Evolutionary conservation across 2,113 vertebrate species (phyloP), one percentile per base, ranked within the genome.

Genomic region (Microcebus griseorufus): DNA sequence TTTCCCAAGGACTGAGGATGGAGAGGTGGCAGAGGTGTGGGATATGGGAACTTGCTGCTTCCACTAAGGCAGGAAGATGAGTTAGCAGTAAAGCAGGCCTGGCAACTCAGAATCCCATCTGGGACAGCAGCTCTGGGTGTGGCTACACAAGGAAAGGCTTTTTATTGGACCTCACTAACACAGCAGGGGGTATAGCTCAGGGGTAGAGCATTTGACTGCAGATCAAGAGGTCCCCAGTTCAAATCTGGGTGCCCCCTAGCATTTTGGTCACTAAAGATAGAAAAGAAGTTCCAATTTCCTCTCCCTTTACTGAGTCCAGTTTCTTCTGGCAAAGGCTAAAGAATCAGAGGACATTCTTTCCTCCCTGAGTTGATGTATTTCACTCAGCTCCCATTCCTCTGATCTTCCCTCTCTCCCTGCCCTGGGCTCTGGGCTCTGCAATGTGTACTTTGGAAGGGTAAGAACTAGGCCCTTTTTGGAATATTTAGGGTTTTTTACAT

Each of bases 141-240:
- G 83, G 60, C 51, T 34, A 37, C 16, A n/a, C 20, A 51, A 22
- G 20, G 4, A 39, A 88, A 85, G 48, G 23, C 3, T 39, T 29
- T 32, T 81, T 4, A 53, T 0, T 39, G 34, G 20, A 20, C 1
- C 0, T 10, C 0, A 0, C 1, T 53, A 0, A 0, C 0, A 4
- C 0, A 3, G 34, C 20, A 25, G 75, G 96, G 91, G 91, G 81
- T 95, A 16, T 95, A 95, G 89, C 84, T 92, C 55, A 89, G 89
- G 64, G 93, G 96, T 58, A 96, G 96, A 95, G 93, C 93, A 92
- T 94, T 95, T 96, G 96, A 95, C 96, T 96, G 93, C 93, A 95
- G 93, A 93, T 96, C 96, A 96, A 96, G 91, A 91, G 94, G 94
- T 95, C 94, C 94, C 85, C 79, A 51, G 81, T 96, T 95, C 90